Evolutionary conservation across 2,888 invertebrate species (phyloP).

Genomic region (Alloplasta piceator): DNA sequence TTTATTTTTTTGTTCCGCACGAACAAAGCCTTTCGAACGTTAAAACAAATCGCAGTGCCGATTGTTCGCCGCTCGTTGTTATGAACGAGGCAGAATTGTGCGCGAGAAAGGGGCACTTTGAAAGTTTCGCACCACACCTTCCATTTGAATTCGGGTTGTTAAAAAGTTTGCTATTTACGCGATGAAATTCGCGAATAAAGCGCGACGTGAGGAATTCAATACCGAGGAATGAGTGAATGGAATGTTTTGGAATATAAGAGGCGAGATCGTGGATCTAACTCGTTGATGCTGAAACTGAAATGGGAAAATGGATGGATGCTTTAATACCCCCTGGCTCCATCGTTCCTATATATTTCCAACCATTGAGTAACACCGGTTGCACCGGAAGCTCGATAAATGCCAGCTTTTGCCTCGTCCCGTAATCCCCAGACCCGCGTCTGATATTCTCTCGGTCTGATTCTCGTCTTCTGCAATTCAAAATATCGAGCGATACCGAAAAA

Average conservation of each 20-base stretch:
- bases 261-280: slow-evolving; percentile 25
- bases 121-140: too few species aligned
- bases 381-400: slow-evolving; percentile 46
- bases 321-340: slow-evolving; percentile 13
- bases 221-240: slow-evolving; percentile 12
- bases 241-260: slow-evolving; percentile 8
- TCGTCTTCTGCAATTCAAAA: slow-evolving; percentile 18
- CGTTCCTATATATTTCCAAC: not conserved
- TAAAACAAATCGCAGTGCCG: too few species aligned
- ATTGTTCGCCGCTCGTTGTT: too few species aligned
- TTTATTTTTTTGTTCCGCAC: too few species aligned
- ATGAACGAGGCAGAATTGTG: too few species aligned
- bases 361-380: slow-evolving; percentile 32
- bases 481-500: slow-evolving; percentile 1
- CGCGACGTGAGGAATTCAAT: not conserved
- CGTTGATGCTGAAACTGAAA: slow-evolving; percentile 11
- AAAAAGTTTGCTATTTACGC: not conserved
- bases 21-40: too few species aligned
- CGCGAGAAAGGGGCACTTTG: too few species aligned
- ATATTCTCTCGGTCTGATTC: slow-evolving; percentile 1
- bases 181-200: not conserved
- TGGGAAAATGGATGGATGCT: slow-evolving; percentile 16
- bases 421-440: not conserved
- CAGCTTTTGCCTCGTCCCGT: not conserved
- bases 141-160: not conserved